phyloP scores from a whole-genome alignment of 2,797 vertebrate species.

The Microctenopoma steveboyesi region DNA sequence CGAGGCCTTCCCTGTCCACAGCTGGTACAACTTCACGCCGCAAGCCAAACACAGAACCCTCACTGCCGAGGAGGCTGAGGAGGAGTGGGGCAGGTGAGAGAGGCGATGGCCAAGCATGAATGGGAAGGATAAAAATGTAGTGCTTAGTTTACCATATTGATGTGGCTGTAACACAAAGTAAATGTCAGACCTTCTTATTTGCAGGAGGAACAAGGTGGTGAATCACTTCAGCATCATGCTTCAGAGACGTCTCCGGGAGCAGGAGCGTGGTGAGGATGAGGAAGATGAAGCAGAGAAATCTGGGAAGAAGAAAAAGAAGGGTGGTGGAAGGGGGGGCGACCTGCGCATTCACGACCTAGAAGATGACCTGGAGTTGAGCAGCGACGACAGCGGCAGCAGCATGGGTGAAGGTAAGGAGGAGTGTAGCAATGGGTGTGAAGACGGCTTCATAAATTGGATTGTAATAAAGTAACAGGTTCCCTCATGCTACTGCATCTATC shows the following conservation, averaged over 20 bases:
- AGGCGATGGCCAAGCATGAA: neutral
- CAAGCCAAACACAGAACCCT: slow-evolving; percentile 91
- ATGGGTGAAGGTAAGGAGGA: slow-evolving; percentile 84
- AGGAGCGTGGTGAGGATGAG: slow-evolving; percentile 86
- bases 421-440: neutral
- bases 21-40: slow-evolving; percentile 94
- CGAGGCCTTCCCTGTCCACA: slow-evolving; percentile 91
- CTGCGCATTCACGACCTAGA: slow-evolving; percentile 92
- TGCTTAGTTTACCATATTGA: neutral
- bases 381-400: slow-evolving; percentile 88
- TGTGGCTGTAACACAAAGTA: neutral
- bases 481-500: neutral
- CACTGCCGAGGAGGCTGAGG: slow-evolving; percentile 93
- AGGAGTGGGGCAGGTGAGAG: slow-evolving; percentile 90
- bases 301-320: slow-evolving; percentile 87
- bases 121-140: neutral
- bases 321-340: slow-evolving; percentile 80
- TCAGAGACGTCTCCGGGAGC: slow-evolving; percentile 90
- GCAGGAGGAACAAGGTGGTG: slow-evolving; percentile 93
- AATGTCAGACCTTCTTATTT: neutral
- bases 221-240: slow-evolving; percentile 98
- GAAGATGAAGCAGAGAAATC: slow-evolving; percentile 86
- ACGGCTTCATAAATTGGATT: neutral
- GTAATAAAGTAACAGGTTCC: neutral
- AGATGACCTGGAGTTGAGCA: slow-evolving; percentile 92